A percentile compares a stretch with the other conserved stretches of the same genome.
These are phyloP conservation scores for Achlya flavicornis DNA, from an alignment of 2,888 invertebrate genomes.

Conservation along the genomic window DNA sequence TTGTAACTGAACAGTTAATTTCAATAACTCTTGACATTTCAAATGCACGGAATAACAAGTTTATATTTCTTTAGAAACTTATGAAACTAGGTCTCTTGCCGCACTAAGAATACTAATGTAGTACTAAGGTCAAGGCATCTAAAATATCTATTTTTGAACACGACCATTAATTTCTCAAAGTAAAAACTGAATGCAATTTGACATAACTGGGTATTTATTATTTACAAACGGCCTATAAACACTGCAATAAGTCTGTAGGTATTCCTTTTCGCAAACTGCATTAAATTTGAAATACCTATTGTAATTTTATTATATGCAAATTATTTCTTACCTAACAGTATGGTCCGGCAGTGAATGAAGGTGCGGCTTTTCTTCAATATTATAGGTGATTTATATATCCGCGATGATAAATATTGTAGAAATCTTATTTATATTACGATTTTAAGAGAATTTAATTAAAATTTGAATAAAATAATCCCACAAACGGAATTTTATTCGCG, in stretches of 20 bases:
- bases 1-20: neutral
- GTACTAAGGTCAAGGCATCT: slow-evolving; percentile 64
- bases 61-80: neutral
- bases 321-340: slow-evolving; percentile 57
- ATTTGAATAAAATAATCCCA: slow-evolving; percentile 55
- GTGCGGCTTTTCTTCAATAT: slow-evolving; percentile 24
- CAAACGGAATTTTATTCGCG: slow-evolving; percentile 58
- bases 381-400: slow-evolving; percentile 41
- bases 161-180: neutral
- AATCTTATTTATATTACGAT: slow-evolving; percentile 23
- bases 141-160: slow-evolving; percentile 55
- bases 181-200: neutral
- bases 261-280: slow-evolving; percentile 48
- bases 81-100: slow-evolving; percentile 52
- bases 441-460: slow-evolving; percentile 29
- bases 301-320: slow-evolving; percentile 16
- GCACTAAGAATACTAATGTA: slow-evolving; percentile 56
- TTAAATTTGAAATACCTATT: slow-evolving; percentile 31
- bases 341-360: slow-evolving; percentile 42
- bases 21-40: neutral
- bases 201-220: neutral
- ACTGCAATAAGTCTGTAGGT: slow-evolving; percentile 28
- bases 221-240: slow-evolving; percentile 21
- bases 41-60: neutral
- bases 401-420: slow-evolving; percentile 20